Conservation (phyloP, 1,140 invertebrate species). For the Druon quercuslanigerum region DNA sequence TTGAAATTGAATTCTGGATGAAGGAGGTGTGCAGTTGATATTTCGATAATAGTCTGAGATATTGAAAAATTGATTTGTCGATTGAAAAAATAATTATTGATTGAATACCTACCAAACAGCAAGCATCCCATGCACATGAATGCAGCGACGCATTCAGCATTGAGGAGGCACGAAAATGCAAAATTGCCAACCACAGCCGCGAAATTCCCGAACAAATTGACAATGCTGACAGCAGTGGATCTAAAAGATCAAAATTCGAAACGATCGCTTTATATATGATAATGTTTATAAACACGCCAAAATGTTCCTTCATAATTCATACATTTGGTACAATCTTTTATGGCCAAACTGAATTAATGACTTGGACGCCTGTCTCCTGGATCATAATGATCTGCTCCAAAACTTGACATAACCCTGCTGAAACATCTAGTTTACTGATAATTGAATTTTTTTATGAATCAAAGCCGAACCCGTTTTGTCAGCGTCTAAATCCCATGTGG, state of each 20-base stretch:
- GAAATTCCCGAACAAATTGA: constrained; percentile 64
- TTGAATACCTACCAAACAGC: constrained; percentile 58
- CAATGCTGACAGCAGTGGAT: constrained; percentile 56
- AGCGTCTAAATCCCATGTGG: too few relatives aligned
- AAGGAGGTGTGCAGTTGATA: too few relatives aligned
- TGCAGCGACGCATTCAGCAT: constrained; percentile 55
- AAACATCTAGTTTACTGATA: too few relatives aligned
- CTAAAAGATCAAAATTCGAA: constrained; percentile 54
- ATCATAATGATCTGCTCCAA: too few relatives aligned
- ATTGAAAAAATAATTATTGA: constrained; percentile 20
- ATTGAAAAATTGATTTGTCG: background rate
- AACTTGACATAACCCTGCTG: too few relatives aligned
- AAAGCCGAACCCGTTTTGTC: too few relatives aligned
- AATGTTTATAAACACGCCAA: background rate
- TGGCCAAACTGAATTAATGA: background rate
- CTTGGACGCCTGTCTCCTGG: background rate
- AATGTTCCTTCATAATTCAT: background rate
- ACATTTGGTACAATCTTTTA: background rate
- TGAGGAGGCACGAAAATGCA: constrained; percentile 64
- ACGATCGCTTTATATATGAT: background rate
- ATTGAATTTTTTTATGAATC: too few relatives aligned
- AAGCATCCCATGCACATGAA: constrained; percentile 65
- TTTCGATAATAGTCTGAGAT: background rate
- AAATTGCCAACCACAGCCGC: constrained; percentile 66
- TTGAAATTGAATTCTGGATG: too few relatives aligned